Base-by-base conservation (phyloP, 1,140 invertebrate species). In the Drosophila parabipectinata region DNA sequence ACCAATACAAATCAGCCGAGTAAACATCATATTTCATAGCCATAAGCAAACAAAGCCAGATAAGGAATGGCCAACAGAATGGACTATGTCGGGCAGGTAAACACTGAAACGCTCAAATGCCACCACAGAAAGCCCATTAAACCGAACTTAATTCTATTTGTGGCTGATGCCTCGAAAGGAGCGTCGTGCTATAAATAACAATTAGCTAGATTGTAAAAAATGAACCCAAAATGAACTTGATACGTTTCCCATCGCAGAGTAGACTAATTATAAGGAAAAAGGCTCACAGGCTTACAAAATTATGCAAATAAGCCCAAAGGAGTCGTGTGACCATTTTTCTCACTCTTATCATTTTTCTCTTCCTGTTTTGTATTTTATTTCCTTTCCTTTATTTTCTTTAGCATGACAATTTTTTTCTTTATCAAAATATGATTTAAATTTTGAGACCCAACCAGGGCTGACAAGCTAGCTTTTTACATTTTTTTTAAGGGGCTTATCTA, bases 171-270 rank as follows among this genome's bases (percentile, higher is more conserved):
- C 53, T 72, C 52, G 62, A 87, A 72, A 32, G 55, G 53, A 57
- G 47, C 55, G 64, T 73, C 74, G 45, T 60, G 79, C 67, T 77
- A 83, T 88, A 87, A 83, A 87, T 87, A 83, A 83, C 79, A 87
- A 87, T 87, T 87, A 88, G 83, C 79, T 73, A 79, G 76, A 83
- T 77, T 79, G 83, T 88, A 51, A 88, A 83, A 87, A 87, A 87
- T 77, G 68, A 56, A 41, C 62, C 59, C 54, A 60, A 61, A 61
- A 61, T 45, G 41, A 64, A 58, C 45, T 51, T 30, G 45, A 63
- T 66, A 56, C 57, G 34, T 55, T 67, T 52, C 62, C 30, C 63
- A 67, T 26, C 5, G 30, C 32, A 18, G 24, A 52, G 69, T 32
- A 56, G 68, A 87, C 82, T 88, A 88, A 87, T 87, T 87, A 87